A percentile compares a stretch with the other conserved stretches of the same genome.
These are phyloP conservation scores for Pomacea maculata DNA, from an alignment of 1,140 invertebrate genomes.

Conservation along the genomic window DNA sequence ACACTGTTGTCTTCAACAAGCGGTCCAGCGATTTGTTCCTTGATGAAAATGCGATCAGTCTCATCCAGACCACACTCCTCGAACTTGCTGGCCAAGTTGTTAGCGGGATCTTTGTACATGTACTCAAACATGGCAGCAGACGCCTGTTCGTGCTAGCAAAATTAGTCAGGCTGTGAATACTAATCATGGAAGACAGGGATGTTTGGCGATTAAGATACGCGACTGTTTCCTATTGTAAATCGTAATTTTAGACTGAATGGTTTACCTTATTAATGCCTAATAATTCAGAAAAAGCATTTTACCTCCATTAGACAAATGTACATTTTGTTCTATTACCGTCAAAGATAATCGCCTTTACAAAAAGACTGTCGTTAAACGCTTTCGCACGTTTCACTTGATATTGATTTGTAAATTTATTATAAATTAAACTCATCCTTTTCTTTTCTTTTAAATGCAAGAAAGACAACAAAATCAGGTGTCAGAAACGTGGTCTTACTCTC, in stretches of 20 bases:
- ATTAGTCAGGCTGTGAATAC: too few relatives aligned
- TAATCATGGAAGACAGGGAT: too few relatives aligned
- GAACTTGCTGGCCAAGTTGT: slow-evolving; percentile 55
- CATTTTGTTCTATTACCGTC: too few relatives aligned
- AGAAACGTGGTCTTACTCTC: background rate
- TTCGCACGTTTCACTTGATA: slow-evolving; percentile 46
- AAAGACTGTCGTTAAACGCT: background rate
- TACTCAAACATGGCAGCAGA: slow-evolving; percentile 68
- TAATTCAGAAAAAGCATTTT: too few relatives aligned
- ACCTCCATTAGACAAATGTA: too few relatives aligned
- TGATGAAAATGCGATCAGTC: slow-evolving; percentile 64
- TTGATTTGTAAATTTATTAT: slow-evolving; percentile 44
- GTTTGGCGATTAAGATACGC: too few relatives aligned
- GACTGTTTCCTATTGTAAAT: too few relatives aligned
- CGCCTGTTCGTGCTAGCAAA: slow-evolving; percentile 67
- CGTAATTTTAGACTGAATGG: too few relatives aligned
- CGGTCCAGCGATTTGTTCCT: slow-evolving; percentile 62
- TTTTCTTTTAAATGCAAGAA: slow-evolving; percentile 66
- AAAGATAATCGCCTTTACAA: background rate
- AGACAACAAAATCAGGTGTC: background rate
- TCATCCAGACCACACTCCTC: slow-evolving; percentile 44
- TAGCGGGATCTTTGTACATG: slow-evolving; percentile 57
- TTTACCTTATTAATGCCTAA: too few relatives aligned
- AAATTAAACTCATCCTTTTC: slow-evolving; percentile 65
- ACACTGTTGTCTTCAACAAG: too few relatives aligned